A percentile compares a stretch with the other conserved stretches of the same genome.
phyloP scores from a whole-genome alignment of 2,113 vertebrate genomes.

The Helogale parvula region DNA sequence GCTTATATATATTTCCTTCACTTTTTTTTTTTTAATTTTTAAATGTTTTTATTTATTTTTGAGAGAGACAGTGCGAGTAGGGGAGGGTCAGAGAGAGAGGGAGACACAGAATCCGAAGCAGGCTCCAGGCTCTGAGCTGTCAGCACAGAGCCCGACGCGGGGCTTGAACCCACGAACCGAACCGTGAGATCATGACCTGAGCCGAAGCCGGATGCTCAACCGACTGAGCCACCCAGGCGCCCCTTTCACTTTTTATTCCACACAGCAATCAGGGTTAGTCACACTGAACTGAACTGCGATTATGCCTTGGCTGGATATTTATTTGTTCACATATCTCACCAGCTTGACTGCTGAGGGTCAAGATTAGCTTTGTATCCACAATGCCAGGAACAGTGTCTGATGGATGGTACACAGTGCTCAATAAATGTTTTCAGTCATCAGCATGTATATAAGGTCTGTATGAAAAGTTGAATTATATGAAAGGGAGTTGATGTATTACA shows the following conservation, averaged over 20 bases:
- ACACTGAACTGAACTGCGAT: background rate
- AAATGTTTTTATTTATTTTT: too few relatives aligned
- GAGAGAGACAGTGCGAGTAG: too few relatives aligned
- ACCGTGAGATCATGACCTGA: too few relatives aligned
- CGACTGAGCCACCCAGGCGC: too few relatives aligned
- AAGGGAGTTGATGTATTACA: background rate
- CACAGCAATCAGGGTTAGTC: background rate
- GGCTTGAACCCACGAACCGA: too few relatives aligned
- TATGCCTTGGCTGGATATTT: background rate
- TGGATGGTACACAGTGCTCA: background rate
- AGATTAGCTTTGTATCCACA: background rate
- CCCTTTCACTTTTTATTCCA: background rate
- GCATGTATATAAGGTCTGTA: background rate
- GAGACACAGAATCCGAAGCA: too few relatives aligned
- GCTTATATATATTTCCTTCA: background rate
- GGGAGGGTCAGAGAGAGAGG: too few relatives aligned
- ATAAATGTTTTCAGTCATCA: background rate
- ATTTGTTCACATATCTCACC: background rate
- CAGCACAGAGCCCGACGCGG: too few relatives aligned
- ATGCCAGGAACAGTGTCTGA: background rate
- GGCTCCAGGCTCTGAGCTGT: too few relatives aligned
- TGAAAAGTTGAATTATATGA: background rate
- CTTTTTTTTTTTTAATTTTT: conserved; percentile 40
- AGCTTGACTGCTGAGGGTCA: background rate
- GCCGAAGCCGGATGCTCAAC: too few relatives aligned